A percentile compares a stretch with the other conserved stretches of the same genome.
These are phyloP conservation scores for Diorhabda sublineata DNA, from an alignment of 1,140 invertebrate species.

Conservation along the genomic window DNA sequence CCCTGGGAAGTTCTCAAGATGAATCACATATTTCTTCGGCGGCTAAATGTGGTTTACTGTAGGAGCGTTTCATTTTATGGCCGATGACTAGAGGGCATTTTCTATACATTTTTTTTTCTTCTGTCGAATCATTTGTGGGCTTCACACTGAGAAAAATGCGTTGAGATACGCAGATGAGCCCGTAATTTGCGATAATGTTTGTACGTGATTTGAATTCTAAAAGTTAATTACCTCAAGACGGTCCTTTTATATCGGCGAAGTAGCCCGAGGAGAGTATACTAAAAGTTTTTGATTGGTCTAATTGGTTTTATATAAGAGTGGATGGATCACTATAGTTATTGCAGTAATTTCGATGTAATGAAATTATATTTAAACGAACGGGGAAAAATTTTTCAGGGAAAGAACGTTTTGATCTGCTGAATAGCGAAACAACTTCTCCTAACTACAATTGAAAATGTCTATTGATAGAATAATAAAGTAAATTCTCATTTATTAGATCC, in stretches of 20 bases:
- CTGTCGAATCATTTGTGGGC: background rate
- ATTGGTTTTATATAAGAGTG: too few species aligned
- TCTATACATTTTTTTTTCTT: background rate
- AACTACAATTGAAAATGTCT: too few species aligned
- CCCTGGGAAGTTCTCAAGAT: conserved; percentile 1
- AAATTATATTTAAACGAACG: too few species aligned
- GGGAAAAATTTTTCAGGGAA: too few species aligned
- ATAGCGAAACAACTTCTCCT: too few species aligned
- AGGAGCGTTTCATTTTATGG: conserved; percentile 2
- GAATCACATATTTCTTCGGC: background rate
- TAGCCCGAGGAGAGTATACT: too few species aligned
- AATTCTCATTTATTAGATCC: too few species aligned
- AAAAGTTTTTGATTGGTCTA: too few species aligned
- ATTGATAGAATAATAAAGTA: too few species aligned
- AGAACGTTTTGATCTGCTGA: too few species aligned
- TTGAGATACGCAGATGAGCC: background rate
- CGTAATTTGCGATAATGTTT: background rate
- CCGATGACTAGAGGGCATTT: conserved; percentile 1
- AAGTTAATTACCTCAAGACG: background rate
- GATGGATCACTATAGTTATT: too few species aligned
- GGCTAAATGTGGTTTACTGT: conserved; percentile 1
- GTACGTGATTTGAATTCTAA: background rate
- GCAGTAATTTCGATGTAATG: too few species aligned
- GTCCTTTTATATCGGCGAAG: background rate
- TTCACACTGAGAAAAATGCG: background rate